phyloP scores from a whole-genome alignment of 2,888 invertebrate species.

The Ormyrus thymus region DNA sequence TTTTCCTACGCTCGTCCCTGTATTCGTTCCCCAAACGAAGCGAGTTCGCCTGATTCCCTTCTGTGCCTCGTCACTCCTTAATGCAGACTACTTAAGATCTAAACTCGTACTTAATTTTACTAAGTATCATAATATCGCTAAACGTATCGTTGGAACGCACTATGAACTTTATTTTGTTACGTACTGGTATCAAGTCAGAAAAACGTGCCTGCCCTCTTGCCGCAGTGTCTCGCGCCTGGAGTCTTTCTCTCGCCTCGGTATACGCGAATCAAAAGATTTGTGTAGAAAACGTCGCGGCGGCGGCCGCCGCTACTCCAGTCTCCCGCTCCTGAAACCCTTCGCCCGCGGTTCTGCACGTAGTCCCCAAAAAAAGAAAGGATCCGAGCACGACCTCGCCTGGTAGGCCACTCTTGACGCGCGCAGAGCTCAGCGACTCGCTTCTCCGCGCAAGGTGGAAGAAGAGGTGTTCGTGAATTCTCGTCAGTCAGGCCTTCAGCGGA shows the following conservation, averaged over 20 bases:
- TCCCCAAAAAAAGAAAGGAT: too few species aligned
- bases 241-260: not conserved
- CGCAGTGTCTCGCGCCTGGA: not conserved
- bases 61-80: slow-evolving; percentile 13
- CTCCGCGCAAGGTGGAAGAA: too few species aligned
- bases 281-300: not conserved
- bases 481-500: not conserved
- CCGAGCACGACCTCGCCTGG: too few species aligned
- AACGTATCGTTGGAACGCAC: slow-evolving; percentile 43
- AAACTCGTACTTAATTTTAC: slow-evolving; percentile 52
- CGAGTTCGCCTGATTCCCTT: not conserved
- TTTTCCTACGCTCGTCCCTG: too few species aligned
- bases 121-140: slow-evolving; percentile 48
- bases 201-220: not conserved
- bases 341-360: too few species aligned
- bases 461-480: too few species aligned
- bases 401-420: too few species aligned
- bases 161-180: slow-evolving; percentile 36
- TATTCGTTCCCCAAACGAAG: not conserved
- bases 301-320: too few species aligned
- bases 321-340: too few species aligned
- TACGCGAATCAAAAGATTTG: too few species aligned
- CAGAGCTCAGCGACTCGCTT: too few species aligned
- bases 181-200: slow-evolving; percentile 8
- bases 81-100: slow-evolving; percentile 51